Evolutionary conservation across 2,113 vertebrate species (phyloP), one percentile per base, ranked within the genome.

Genomic region (Damaliscus lunatus): DNA sequence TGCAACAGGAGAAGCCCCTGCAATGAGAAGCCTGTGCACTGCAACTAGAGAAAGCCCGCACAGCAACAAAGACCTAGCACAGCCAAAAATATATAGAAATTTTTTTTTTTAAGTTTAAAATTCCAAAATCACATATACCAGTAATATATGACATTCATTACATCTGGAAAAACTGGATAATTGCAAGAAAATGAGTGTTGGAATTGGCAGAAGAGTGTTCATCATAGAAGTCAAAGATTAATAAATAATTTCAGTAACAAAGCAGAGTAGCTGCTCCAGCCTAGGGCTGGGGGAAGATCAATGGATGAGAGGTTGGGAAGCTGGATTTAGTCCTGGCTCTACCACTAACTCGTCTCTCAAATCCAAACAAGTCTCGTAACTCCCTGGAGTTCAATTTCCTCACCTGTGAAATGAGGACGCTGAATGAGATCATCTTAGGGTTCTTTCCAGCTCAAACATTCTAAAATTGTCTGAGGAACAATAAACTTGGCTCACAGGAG

Each of bases 391-490:
- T 90, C 53, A 77, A 48, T 93, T 88, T 95, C 93, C 96, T 96
- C 82, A 96, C 86, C 74, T 96, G 82, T 88, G 85, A 91, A 97
- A 91, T 90, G 53, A 98, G 91, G 94, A 97, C 85, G 88, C 50
- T 88, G 85, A 88, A 89, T 78, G 91, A 96, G 82, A 88, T 96
- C 91, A 86, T 93, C 53, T 52, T 19, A 88, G 55, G 15, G 40
- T 88, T 93, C 91, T 71, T 82, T 91, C 86, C 60, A 67, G 77
- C 48, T 95, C 82, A 71, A 93, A 82, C 15, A 57, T 33, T 92
- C 82, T 97, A 52, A 96, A n/a, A 53, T 59, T 77, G 81, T 90
- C 93, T 90, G 48, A 95, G 53, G 90, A 96, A 57, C 59, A 92
- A n/a, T 50, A 92, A 43, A 74, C 17, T 7, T n/a, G 81, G 36